A percentile compares a stretch with the other conserved stretches of the same genome.
phyloP scores from a whole-genome alignment of 2,888 invertebrate genomes.

The Parelbella ahira region DNA sequence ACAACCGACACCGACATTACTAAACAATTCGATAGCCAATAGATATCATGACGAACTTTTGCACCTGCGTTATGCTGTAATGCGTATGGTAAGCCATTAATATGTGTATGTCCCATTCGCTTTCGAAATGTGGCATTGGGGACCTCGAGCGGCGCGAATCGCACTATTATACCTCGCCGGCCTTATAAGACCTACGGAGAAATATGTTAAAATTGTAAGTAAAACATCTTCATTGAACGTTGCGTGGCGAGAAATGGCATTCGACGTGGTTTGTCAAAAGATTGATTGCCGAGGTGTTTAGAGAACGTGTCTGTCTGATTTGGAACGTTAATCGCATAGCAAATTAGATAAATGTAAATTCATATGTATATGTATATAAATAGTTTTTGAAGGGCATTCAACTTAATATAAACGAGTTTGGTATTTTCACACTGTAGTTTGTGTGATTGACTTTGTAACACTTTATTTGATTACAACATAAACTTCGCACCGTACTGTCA shows the following conservation, averaged over 20 bases:
- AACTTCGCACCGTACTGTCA: conserved; percentile 31
- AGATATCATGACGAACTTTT: conserved; percentile 17
- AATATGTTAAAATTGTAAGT: conserved; percentile 13
- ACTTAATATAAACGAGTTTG: conserved; percentile 1
- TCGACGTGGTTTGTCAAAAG: conserved; percentile 13
- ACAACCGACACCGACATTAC: conserved; percentile 21
- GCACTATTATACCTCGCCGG: conserved; percentile 16
- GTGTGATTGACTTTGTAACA: conserved; percentile 4
- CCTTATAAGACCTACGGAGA: conserved; percentile 19
- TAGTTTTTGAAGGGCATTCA: neutral
- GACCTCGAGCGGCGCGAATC: conserved; percentile 36
- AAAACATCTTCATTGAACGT: conserved; percentile 9
- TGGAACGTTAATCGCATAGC: no score
- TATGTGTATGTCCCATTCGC: conserved; percentile 40
- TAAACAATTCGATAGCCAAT: conserved; percentile 19
- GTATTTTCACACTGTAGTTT: no score
- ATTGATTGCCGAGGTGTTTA: conserved; percentile 8
- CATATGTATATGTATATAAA: no score
- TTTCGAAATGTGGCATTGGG: conserved; percentile 61
- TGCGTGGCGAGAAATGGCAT: conserved; percentile 13
- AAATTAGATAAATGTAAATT: no score
- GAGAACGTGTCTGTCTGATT: no score
- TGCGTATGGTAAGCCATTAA: conserved; percentile 26
- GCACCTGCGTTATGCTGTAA: conserved; percentile 28
- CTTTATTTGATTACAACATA: conserved; percentile 33